These are phyloP conservation scores for Hippopotamus amphibius DNA, from an alignment of 2,113 vertebrate species.

Conservation along the genomic window DNA sequence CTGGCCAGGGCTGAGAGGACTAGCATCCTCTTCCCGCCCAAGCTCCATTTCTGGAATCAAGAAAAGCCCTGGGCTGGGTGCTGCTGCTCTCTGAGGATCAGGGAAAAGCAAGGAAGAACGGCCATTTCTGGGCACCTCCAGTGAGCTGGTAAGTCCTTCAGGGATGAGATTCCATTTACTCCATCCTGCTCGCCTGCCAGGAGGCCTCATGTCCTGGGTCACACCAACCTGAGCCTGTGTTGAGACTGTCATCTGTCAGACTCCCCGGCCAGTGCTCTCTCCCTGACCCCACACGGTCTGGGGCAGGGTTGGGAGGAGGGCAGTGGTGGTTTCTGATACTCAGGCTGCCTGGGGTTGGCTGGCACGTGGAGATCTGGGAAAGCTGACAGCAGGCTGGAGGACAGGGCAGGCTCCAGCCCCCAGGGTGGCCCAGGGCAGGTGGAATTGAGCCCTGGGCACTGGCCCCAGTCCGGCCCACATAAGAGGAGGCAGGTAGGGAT, in stretches of 20 bases:
- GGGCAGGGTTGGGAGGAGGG: not conserved
- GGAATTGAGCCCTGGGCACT: not conserved
- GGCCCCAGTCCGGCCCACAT: not conserved
- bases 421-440: not conserved
- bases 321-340: not conserved
- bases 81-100: not conserved
- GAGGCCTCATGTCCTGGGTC: not conserved
- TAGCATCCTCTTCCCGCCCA: not conserved
- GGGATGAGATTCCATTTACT: not conserved
- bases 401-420: not conserved
- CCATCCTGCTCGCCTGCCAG: not conserved
- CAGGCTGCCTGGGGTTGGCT: not conserved
- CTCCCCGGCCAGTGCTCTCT: not conserved
- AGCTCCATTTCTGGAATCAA: not conserved
- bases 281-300: not conserved
- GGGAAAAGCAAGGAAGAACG: not conserved
- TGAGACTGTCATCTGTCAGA: not conserved
- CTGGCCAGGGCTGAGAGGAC: not conserved
- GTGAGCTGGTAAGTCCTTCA: not conserved
- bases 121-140: not conserved
- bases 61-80: not conserved
- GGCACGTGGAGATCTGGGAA: not conserved
- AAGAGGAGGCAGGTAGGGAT: not conserved
- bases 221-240: not conserved
- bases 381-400: not conserved